These are phyloP conservation scores for Coturnix japonica DNA, from an alignment of 2,113 vertebrate species.

Conservation along the genomic window DNA sequence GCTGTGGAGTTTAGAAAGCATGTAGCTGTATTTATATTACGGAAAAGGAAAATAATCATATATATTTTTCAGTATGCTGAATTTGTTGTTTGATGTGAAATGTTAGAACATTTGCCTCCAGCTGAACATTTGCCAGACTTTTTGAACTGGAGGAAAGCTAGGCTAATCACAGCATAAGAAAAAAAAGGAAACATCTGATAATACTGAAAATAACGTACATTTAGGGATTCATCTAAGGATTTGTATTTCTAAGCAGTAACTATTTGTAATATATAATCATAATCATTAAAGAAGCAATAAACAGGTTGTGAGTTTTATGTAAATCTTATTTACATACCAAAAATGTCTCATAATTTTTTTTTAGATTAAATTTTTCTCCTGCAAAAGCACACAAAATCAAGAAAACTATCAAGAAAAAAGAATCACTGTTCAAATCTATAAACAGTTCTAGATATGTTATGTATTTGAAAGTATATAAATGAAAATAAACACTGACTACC, in stretches of 20 bases:
- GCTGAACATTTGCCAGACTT: not conserved
- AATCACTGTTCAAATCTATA: not conserved
- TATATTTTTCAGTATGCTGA: conserved; percentile 15
- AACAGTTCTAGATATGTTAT: not conserved
- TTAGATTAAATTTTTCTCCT: not conserved
- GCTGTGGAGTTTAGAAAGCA: not conserved
- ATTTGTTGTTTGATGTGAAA: conserved; percentile 43
- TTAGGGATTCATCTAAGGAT: not conserved
- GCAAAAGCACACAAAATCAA: not conserved
- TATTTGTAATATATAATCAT: not conserved
- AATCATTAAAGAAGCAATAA: not conserved
- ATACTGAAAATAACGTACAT: not conserved
- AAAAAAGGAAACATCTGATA: not conserved
- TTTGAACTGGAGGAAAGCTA: not conserved
- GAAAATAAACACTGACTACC: not conserved
- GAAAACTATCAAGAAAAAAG: not conserved
- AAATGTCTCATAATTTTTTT: not conserved
- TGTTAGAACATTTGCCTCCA: not conserved
- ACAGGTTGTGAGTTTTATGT: not conserved
- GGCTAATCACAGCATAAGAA: not conserved
- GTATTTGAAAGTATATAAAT: not conserved
- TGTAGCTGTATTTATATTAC: conserved; percentile 12
- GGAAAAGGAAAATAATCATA: conserved; percentile 27
- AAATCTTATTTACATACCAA: not conserved
- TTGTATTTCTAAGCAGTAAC: not conserved